These are phyloP conservation scores for Melanocharis versteri DNA, from an alignment of 2,113 vertebrate genomes.

Conservation along the genomic window DNA sequence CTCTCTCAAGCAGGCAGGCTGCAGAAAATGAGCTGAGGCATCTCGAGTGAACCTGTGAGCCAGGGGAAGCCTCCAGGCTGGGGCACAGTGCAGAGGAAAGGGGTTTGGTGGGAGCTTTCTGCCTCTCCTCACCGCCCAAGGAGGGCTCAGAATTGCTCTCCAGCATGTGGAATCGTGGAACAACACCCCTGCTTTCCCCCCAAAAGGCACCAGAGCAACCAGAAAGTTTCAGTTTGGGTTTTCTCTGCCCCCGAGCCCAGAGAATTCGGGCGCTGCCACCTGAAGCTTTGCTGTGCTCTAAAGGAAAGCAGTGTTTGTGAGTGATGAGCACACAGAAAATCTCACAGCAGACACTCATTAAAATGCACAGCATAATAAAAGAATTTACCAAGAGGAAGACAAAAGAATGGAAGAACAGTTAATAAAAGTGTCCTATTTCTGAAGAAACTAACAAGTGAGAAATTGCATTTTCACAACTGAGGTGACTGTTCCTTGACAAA, in stretches of 20 bases:
- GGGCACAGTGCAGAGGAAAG: not conserved
- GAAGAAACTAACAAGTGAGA: not conserved
- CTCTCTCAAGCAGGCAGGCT: not conserved
- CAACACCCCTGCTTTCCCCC: fast-evolving
- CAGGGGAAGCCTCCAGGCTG: not conserved
- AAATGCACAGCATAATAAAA: not conserved
- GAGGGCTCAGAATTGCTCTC: not conserved
- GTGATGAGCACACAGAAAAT: not conserved
- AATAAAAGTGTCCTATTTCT: not conserved
- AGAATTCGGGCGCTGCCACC: not conserved
- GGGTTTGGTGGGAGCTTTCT: not conserved
- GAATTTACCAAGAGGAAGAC: not conserved
- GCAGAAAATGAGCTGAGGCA: not conserved
- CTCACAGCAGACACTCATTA: not conserved
- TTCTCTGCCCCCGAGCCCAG: not conserved
- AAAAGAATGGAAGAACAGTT: not conserved
- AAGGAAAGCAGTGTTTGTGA: not conserved
- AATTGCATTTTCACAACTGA: not conserved
- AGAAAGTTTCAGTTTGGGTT: not conserved
- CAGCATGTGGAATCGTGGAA: not conserved
- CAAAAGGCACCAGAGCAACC: not conserved
- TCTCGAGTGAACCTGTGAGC: not conserved
- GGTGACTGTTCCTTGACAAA: not conserved
- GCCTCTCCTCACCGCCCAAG: not conserved
- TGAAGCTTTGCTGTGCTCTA: not conserved